Evolutionary conservation across 2,888 invertebrate species (phyloP), one percentile per base, ranked within the genome.

Genomic region (Linnaemya vulpina): DNA sequence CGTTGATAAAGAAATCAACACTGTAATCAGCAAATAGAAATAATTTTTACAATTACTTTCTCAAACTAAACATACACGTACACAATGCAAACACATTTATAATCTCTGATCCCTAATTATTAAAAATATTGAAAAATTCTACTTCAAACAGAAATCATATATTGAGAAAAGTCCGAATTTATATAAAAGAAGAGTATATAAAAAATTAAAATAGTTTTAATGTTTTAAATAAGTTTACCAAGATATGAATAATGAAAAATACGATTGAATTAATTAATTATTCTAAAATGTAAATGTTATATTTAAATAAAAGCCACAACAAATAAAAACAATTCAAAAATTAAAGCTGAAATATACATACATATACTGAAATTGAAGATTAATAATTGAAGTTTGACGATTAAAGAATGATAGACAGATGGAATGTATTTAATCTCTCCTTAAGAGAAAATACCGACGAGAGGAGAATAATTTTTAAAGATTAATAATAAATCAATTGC

Each of bases 151-250:
- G 15, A 55, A 74, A 46, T 62, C 62, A 90, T 88, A 88, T 89
- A 87, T 74, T 79, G 79, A 83, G 65, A 87, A 89, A 90, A 90
- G 90, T 90, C 90, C 90, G 90, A 90, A 90, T 90, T 90, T 90
- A 90, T 89, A 87, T 83, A 67, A 70, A 76, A 78, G 83, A 84
- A 65, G 22, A 85, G 62, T 68, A 81, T 82, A 82, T 53, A 84
- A 76, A 78, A 55, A 73, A 77, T 82, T 62, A 81, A 76, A 78
- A 84, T 63, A 85, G 68, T 80, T 76, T 46, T 77, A 81, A 84
- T 77, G 62, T 60, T 80, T 75, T 73, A 77, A 84, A 73, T 77
- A 84, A 84, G 73, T 84, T 76, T 62, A 80, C 53, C 80, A 62
- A 68, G 40, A 84, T 71, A 60, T 71, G 9, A 80, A 70, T 30